Evolutionary conservation across 2,888 invertebrate species (phyloP).

Genomic region (Myopa tessellatipennis): DNA sequence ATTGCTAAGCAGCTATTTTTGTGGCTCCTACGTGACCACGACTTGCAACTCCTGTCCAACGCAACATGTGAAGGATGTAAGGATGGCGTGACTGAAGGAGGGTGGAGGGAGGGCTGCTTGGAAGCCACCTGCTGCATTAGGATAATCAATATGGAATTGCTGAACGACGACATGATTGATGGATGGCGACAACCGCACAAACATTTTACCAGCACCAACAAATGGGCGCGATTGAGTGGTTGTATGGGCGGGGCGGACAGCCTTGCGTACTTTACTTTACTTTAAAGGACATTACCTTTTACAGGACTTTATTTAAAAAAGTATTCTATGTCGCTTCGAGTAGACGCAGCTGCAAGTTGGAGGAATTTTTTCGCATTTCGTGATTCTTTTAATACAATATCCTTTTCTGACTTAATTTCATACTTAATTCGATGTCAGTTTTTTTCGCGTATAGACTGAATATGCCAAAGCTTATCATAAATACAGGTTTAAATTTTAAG

Average conservation of each 20-base stretch:
- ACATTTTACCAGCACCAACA: constrained; percentile 1
- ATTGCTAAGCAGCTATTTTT: constrained; percentile 11
- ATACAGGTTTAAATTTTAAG: not conserved
- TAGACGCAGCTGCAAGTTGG: too few relatives aligned
- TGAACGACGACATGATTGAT: constrained; percentile 2
- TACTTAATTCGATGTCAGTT: too few relatives aligned
- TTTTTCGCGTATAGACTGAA: constrained; percentile 2
- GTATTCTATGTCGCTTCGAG: too few relatives aligned
- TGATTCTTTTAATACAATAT: too few relatives aligned
- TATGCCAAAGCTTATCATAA: constrained; percentile 1
- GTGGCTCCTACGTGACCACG: constrained; percentile 20
- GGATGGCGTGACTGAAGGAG: not conserved
- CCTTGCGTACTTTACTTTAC: too few relatives aligned
- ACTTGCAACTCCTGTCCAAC: not conserved
- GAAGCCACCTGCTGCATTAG: not conserved
- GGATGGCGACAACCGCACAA: constrained; percentile 11
- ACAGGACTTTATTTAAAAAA: too few relatives aligned
- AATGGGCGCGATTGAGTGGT: not conserved
- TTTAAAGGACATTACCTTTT: too few relatives aligned
- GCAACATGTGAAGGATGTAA: not conserved
- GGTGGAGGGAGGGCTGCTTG: not conserved
- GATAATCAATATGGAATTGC: constrained; percentile 21
- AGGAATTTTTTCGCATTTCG: too few relatives aligned
- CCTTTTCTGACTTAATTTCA: too few relatives aligned
- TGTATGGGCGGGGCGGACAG: not conserved